These are phyloP conservation scores for Okapia johnstoni DNA, from an alignment of 2,113 vertebrate species.

Conservation along the genomic window DNA sequence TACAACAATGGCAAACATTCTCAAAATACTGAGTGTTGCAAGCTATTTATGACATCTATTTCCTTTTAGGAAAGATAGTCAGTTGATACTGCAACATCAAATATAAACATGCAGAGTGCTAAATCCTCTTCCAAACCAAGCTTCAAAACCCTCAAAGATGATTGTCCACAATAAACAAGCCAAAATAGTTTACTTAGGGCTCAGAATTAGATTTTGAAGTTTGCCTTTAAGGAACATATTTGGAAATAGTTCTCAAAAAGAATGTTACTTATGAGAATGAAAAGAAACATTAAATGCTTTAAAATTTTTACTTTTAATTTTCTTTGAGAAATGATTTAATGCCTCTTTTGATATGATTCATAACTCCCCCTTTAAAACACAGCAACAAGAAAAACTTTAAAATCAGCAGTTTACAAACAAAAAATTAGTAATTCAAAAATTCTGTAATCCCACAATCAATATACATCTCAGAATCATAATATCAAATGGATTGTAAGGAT, in stretches of 20 bases:
- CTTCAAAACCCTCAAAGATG: constrained; percentile 8
- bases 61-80: background rate
- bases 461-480: background rate
- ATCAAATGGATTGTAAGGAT: background rate
- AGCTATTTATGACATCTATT: background rate
- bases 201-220: constrained; percentile 36
- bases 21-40: background rate
- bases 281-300: constrained; percentile 19
- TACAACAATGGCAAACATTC: background rate
- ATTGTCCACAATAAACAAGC: background rate
- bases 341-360: background rate
- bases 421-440: background rate
- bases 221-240: constrained; percentile 25
- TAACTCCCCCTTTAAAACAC: background rate
- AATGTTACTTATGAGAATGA: constrained; percentile 47
- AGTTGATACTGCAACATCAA: background rate
- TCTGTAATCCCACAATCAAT: background rate
- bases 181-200: constrained; percentile 2
- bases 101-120: background rate
- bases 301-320: background rate
- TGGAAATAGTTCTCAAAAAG: constrained; percentile 24
- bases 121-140: constrained; percentile 40
- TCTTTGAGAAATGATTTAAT: background rate
- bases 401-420: background rate
- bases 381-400: background rate